These are phyloP conservation scores for Drosophila mojavensis DNA, from an alignment of 1,140 invertebrate species.

Conservation along the genomic window DNA sequence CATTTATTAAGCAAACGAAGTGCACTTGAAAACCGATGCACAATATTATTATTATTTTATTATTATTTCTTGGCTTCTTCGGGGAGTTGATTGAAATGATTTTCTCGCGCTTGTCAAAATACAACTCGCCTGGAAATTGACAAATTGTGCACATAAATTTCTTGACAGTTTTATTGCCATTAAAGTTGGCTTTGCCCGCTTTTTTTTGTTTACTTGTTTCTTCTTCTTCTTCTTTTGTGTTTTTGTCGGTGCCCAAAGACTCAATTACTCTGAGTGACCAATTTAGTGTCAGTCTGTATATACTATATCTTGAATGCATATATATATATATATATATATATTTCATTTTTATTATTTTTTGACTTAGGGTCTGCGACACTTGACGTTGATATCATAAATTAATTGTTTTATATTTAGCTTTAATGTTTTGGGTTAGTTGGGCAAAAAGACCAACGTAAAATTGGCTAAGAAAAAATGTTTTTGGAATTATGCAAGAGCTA, in stretches of 20 bases:
- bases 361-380: conserved; percentile 46
- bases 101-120: conserved; percentile 71
- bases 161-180: conserved; percentile 68
- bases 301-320: conserved; percentile 4
- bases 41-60: conserved; percentile 35
- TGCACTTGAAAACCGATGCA: conserved; percentile 59
- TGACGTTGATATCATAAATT: conserved; percentile 58
- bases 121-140: conserved; percentile 59
- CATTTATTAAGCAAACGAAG: conserved; percentile 72
- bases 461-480: neutral
- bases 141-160: conserved; percentile 73
- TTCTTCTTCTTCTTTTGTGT: neutral
- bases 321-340: conserved; percentile 4
- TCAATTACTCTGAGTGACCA: conserved; percentile 72
- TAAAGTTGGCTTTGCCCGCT: conserved; percentile 27
- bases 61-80: neutral
- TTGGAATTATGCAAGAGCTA: conserved; percentile 46
- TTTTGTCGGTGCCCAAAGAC: conserved; percentile 24
- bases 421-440: conserved; percentile 49
- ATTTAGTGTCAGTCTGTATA: conserved; percentile 44
- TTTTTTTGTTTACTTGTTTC: neutral
- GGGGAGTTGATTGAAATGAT: conserved; percentile 56
- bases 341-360: neutral
- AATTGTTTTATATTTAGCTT: conserved; percentile 60
- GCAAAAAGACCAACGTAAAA: conserved; percentile 6